These are phyloP conservation scores for Plusia festucae DNA, from an alignment of 2,888 invertebrate species.

Conservation along the genomic window DNA sequence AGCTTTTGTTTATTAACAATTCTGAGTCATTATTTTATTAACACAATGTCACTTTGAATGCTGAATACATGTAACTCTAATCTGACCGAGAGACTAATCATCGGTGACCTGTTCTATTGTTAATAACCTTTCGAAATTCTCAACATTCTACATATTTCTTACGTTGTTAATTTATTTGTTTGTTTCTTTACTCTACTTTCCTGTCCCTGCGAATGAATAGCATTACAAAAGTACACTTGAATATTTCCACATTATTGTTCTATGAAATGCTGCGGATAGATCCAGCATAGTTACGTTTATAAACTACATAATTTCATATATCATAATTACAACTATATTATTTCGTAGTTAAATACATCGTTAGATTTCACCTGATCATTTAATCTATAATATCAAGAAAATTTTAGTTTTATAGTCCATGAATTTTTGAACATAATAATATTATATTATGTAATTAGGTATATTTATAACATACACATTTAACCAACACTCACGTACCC, in stretches of 20 bases:
- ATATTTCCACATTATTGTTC: not conserved
- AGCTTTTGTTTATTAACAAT: conserved; percentile 31
- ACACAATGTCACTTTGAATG: conserved; percentile 53
- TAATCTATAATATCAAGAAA: too few species aligned
- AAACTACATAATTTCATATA: not conserved
- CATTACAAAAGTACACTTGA: not conserved
- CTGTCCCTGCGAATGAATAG: not conserved
- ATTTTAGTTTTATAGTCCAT: conserved; percentile 67
- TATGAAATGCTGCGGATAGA: not conserved
- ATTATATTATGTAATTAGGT: conserved; percentile 28
- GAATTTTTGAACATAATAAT: conserved; percentile 68
- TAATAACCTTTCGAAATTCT: conserved; percentile 55
- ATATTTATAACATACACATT: conserved; percentile 21
- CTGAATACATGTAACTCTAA: conserved; percentile 64
- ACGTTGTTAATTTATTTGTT: conserved; percentile 26
- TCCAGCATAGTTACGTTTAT: not conserved
- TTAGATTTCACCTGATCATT: conserved; percentile 23
- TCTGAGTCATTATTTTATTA: conserved; percentile 41
- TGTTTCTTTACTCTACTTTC: conserved; percentile 11
- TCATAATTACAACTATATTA: not conserved
- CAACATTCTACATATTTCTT: conserved; percentile 40
- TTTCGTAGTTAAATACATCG: conserved; percentile 19
- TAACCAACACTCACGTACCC: conserved; percentile 17
- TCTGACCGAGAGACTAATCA: conserved; percentile 63
- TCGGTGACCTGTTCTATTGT: conserved; percentile 60